Evolutionary conservation across 2,113 vertebrate genomes (phyloP), one percentile per base, ranked within the genome.

Genomic region (Megaleporinus macrocephalus): DNA sequence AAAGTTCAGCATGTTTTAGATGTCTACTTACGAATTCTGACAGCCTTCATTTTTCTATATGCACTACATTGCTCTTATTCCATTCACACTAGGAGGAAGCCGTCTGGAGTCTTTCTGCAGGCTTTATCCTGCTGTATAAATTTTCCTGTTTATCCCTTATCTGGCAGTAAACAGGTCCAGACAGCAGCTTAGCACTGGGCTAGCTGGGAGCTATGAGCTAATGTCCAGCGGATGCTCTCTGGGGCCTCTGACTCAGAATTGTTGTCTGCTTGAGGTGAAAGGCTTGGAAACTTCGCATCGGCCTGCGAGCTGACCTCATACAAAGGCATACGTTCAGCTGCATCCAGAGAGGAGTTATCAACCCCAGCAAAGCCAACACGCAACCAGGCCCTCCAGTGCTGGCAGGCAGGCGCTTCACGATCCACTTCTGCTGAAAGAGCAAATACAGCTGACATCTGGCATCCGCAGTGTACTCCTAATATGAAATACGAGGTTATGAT

Each of bases 161-260:
- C 84, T 83, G 82, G 79, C 65, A 16, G 80, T 85, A 83, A 78
- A 83, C 81, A 70, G 59, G 62, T 83, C 84, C 80, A 80, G 81
- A 86, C 81, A 71, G 78, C 27, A 83, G 66, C 74, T 82, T 75
- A 49, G 74, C 24, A 69, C 49, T 73, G 72, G 85, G 74, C 76
- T 81, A 22, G 66, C 78, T 83, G 24, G 47, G 73, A 26, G 18
- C 69, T 82, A 84, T 83, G 82, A 75, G 73, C 71, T 81, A 29
- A 73, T 47, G 68, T 81, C 30, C 77, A 66, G 62, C 36, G 20
- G 53, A 66, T 12, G n/a, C 66, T 62, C 72, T 76, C 75, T 72
- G 51, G 73, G 80, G 66, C 33, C 44, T 66, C 79, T 62, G 47
- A 66, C 44, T 85, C 62, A 70, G 22, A 20, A 12, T 26, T 22